These are phyloP conservation scores for Bradypodion ventrale DNA, from an alignment of 2,797 vertebrate genomes.

Conservation along the genomic window DNA sequence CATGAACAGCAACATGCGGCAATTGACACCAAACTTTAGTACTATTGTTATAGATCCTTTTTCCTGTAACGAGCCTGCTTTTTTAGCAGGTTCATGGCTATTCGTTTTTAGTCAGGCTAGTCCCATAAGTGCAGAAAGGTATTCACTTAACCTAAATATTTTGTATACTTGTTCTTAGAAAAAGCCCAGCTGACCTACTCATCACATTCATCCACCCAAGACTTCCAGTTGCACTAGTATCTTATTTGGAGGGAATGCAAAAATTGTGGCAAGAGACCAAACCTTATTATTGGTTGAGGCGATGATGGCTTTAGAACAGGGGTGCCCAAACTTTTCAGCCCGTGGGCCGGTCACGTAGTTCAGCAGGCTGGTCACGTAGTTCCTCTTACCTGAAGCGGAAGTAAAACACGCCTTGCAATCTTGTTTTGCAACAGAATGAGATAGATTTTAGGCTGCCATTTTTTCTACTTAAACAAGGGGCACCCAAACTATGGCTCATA, in stretches of 20 bases:
- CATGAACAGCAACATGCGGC: background rate
- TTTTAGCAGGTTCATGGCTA: background rate
- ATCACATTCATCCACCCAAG: background rate
- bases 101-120: background rate
- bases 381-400: no score
- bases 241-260: background rate
- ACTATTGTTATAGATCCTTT: background rate
- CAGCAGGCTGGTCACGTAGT: no score
- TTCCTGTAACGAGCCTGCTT: background rate
- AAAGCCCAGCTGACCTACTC: background rate
- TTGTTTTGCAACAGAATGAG: no score
- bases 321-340: no score
- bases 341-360: no score
- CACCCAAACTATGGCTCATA: no score
- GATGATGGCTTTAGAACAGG: no score
- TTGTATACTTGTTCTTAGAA: conserved; percentile 14
- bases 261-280: background rate
- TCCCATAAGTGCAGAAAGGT: background rate
- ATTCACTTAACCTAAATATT: conserved; percentile 28
- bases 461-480: no score
- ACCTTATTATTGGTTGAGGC: background rate
- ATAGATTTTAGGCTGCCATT: no score
- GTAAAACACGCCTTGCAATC: no score
- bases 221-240: conserved; percentile 47
- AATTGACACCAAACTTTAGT: background rate